Evolutionary conservation across 2,797 vertebrate species (phyloP).

Genomic region (Chelon auratus): DNA sequence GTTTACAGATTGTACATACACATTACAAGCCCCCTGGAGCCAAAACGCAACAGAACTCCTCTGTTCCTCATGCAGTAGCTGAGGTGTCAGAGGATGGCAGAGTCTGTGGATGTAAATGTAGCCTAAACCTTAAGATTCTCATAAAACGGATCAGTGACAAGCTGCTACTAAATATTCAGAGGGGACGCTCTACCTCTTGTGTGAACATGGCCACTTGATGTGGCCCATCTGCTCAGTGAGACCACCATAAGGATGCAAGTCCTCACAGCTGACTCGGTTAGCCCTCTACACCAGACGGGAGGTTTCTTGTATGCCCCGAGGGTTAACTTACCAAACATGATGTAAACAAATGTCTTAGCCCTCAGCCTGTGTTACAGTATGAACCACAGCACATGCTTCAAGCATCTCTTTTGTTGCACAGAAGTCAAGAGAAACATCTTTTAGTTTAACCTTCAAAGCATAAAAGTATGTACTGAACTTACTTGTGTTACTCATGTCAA

Average conservation of each 20-base stretch:
- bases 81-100: slow-evolving; percentile 35
- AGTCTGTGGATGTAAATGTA: slow-evolving; percentile 29
- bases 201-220: slow-evolving; percentile 28
- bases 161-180: slow-evolving; percentile 63
- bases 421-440: slow-evolving; percentile 27
- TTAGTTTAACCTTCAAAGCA: slow-evolving; percentile 39
- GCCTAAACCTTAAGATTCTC: slow-evolving; percentile 25
- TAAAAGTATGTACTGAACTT: slow-evolving; percentile 35
- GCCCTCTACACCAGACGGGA: slow-evolving; percentile 31
- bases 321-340: slow-evolving; percentile 25
- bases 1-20: slow-evolving; percentile 47
- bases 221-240: slow-evolving; percentile 45
- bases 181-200: slow-evolving; percentile 67
- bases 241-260: slow-evolving; percentile 25
- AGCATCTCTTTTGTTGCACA: slow-evolving; percentile 33
- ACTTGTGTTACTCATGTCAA: slow-evolving; percentile 58
- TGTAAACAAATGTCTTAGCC: slow-evolving; percentile 34
- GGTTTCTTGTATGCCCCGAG: background rate
- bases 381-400: slow-evolving; percentile 41
- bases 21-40: slow-evolving; percentile 30
- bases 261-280: slow-evolving; percentile 21
- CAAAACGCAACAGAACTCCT: slow-evolving; percentile 28
- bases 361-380: slow-evolving; percentile 45
- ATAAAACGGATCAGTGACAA: slow-evolving; percentile 37
- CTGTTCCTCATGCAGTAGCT: slow-evolving; percentile 1